Conservation (phyloP, 2,888 invertebrate species). For the Therioaphis trifolii region DNA sequence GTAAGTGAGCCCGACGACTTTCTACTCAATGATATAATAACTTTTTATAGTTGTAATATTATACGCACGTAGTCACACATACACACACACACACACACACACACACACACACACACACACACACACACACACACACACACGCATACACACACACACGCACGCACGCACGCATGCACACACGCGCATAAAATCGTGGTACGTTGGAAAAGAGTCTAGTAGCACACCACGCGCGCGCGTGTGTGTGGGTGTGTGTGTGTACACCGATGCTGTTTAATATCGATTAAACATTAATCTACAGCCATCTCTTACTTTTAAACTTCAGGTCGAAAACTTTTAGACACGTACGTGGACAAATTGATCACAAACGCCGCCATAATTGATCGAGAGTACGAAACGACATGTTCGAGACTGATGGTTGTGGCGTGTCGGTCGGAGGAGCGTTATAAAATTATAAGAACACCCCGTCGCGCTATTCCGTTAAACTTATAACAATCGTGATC, state of each 20-base stretch:
- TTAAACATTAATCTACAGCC: slow-evolving; percentile 39
- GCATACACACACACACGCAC: too few relatives aligned
- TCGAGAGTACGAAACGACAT: not conserved
- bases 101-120: too few relatives aligned
- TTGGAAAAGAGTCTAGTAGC: too few relatives aligned
- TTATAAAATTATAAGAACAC: not conserved
- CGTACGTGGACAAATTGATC: slow-evolving; percentile 50
- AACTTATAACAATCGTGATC: too few relatives aligned
- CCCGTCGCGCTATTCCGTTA: not conserved
- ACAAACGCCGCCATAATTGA: slow-evolving; percentile 5
- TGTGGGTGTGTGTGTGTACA: not conserved
- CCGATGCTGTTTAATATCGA: slow-evolving; percentile 2
- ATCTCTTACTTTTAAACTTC: slow-evolving; percentile 24
- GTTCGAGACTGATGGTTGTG: too few relatives aligned
- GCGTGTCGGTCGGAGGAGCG: not conserved
- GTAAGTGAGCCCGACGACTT: slow-evolving; percentile 77
- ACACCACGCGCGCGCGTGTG: not conserved
- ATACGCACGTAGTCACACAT: too few relatives aligned
- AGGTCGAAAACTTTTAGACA: slow-evolving; percentile 27
- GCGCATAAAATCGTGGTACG: too few relatives aligned
- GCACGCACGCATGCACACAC: too few relatives aligned
- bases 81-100: too few relatives aligned
- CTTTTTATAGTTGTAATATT: too few relatives aligned
- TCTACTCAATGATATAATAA: too few relatives aligned
- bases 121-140: too few relatives aligned